Percentiles rank a stretch among this genome's conserved stretches.
Evolutionary conservation across 2,113 vertebrate species (phyloP).

Genomic region (Salvator merianae): DNA sequence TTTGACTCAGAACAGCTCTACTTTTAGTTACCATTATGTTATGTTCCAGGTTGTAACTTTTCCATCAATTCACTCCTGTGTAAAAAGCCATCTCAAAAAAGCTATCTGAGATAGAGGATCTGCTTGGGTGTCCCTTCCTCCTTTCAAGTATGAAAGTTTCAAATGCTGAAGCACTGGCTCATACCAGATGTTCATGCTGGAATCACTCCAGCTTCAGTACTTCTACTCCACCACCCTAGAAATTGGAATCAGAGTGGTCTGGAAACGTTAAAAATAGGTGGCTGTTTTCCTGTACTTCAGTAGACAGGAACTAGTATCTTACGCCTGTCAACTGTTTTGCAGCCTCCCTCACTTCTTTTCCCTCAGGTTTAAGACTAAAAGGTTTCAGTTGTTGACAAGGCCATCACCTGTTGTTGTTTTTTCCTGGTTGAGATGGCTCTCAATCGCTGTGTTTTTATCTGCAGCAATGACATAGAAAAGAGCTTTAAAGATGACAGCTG

Average conservation of each 20-base stretch:
- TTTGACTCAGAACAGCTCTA: no score
- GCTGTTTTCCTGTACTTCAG: not conserved
- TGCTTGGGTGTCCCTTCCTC: not conserved
- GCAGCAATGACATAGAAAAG: conserved; percentile 13
- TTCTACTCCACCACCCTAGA: not conserved
- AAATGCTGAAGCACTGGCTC: not conserved
- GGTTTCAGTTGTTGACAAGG: conserved; percentile 10
- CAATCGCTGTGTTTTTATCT: conserved; percentile 15
- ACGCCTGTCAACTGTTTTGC: not conserved
- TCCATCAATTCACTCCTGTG: no score
- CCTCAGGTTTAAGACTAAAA: conserved; percentile 6
- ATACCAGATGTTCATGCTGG: not conserved
- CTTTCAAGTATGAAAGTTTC: not conserved
- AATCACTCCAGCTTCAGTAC: not conserved
- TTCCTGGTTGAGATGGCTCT: not conserved
- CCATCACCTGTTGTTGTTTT: not conserved
- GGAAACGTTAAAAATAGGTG: not conserved
- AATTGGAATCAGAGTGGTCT: not conserved
- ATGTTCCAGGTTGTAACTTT: no score
- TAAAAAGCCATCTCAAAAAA: not conserved
- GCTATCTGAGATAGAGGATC: not conserved
- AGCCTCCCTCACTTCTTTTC: no score
- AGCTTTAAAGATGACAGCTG: conserved; percentile 16
- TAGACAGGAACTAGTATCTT: not conserved
- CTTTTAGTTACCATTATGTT: no score